phyloP scores from a whole-genome alignment of 2,797 vertebrate genomes.

The Syngnathus rostellatus region DNA sequence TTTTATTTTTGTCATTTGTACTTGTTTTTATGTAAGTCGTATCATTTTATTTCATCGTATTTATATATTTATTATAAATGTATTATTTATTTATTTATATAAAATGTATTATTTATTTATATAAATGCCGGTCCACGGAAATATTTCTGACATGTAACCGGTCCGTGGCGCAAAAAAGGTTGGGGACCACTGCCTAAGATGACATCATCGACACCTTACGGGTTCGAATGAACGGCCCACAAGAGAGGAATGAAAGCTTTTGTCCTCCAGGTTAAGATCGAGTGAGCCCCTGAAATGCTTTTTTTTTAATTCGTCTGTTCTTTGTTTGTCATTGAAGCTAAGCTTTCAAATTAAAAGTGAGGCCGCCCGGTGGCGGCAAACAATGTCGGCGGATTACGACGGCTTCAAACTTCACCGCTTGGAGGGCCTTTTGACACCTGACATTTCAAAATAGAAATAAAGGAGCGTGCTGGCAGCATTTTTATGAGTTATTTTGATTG shows the following conservation, averaged over 20 bases:
- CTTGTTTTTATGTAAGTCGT: too few relatives aligned
- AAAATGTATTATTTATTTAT: too few relatives aligned
- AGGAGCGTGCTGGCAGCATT: conserved; percentile 27
- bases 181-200: neutral
- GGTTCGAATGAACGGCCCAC: conserved; percentile 12
- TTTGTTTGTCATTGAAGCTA: conserved; percentile 24
- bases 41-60: too few relatives aligned
- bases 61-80: too few relatives aligned
- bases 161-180: too few relatives aligned
- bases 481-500: neutral
- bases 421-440: conserved; percentile 46
- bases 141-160: too few relatives aligned
- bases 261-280: conserved; percentile 43
- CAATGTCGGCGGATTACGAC: conserved; percentile 34
- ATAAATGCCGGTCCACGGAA: too few relatives aligned
- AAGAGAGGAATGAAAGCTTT: conserved; percentile 49
- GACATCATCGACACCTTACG: neutral
- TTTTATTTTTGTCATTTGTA: too few relatives aligned
- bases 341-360: conserved; percentile 44
- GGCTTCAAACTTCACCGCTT: conserved; percentile 47
- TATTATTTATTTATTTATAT: too few relatives aligned
- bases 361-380: conserved; percentile 22
- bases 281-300: conserved; percentile 15
- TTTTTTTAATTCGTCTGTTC: neutral
- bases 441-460: conserved; percentile 36